Evolutionary conservation across 2,113 vertebrate genomes (phyloP).

Genomic region (Anguilla rostrata): DNA sequence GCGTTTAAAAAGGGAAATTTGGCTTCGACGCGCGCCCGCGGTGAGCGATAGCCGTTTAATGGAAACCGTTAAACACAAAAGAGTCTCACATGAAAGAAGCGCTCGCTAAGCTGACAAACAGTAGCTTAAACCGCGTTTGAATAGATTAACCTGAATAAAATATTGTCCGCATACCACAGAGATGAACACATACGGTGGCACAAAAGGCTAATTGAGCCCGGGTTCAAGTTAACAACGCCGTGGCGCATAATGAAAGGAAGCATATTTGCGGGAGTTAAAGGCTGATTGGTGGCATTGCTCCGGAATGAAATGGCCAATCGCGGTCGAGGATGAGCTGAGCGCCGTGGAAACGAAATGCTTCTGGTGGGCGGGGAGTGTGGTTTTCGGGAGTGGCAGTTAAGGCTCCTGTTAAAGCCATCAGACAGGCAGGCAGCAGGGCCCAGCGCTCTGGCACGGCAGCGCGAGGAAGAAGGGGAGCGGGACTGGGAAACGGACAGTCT

Average conservation of each 20-base stretch:
- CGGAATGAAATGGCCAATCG: background rate
- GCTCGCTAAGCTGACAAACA: background rate
- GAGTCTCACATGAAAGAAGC: background rate
- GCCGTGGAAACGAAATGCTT: background rate
- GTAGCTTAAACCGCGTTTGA: background rate
- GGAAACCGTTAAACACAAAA: background rate
- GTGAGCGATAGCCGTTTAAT: background rate
- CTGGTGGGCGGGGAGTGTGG: background rate
- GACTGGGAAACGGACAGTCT: background rate
- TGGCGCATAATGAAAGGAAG: background rate
- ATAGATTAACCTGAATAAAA: background rate
- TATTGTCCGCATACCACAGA: background rate
- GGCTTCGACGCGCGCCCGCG: background rate
- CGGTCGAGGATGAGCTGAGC: background rate
- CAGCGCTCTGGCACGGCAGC: background rate
- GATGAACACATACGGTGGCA: background rate
- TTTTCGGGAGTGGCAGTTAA: constrained; percentile 9
- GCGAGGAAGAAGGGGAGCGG: background rate
- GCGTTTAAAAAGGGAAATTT: background rate
- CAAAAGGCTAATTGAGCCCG: background rate
- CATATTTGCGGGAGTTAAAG: background rate
- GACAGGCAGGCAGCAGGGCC: background rate
- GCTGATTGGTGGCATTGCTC: background rate
- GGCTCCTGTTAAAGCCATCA: background rate
- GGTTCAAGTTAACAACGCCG: background rate